Base-by-base conservation (phyloP, 1,140 invertebrate genomes). In the Aleiodes sp. region DNA sequence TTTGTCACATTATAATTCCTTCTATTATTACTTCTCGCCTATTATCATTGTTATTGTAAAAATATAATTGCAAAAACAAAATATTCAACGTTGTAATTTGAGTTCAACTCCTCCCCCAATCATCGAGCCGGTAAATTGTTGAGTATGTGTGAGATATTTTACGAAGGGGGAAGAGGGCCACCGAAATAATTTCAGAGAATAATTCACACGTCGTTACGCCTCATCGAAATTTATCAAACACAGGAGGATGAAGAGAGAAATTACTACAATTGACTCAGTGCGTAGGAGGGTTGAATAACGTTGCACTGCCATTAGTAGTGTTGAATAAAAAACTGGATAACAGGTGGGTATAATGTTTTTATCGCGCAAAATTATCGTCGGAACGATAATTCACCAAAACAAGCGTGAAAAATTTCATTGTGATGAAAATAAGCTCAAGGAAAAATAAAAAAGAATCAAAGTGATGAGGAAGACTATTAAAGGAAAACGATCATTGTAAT, bases 61-160 rank as follows among this genome's bases (percentile, higher is more conserved):
- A 39, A n/a, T 4, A 37, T 37, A 39, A 63, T 64, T 21, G 39
- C 29, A 31, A 61, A 29, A 24, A 35, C 59, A 37, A 35, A 16
- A 35, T 16, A 61, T 2, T 2, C 1, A n/a, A 37, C 4, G 16
- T 39, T 33, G 60, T 39, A 37, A 26, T 35, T 39, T 37, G 12
- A n/a, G n/a, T n/a, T n/a, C n/a, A n/a, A 52, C 46, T 24, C 46
- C 7, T 24, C 21, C 46, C 21, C 31, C 39, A 37, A 46, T 61
- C 66, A 61, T 62, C 57, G 24, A 68, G 26, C 59, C 59, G 59
- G 57, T 16, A 68, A 68, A 68, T 68, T 68, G 59, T n/a, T n/a
- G n/a, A n/a, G n/a, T 46, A 64, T 43, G 41, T 59, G 35, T 60
- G 12, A 1, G 26, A 2, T 24, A 28, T 10, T 21, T 12, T 57